phyloP scores from a whole-genome alignment of 2,113 vertebrate genomes.

The Cyrtonyx montezumae region DNA sequence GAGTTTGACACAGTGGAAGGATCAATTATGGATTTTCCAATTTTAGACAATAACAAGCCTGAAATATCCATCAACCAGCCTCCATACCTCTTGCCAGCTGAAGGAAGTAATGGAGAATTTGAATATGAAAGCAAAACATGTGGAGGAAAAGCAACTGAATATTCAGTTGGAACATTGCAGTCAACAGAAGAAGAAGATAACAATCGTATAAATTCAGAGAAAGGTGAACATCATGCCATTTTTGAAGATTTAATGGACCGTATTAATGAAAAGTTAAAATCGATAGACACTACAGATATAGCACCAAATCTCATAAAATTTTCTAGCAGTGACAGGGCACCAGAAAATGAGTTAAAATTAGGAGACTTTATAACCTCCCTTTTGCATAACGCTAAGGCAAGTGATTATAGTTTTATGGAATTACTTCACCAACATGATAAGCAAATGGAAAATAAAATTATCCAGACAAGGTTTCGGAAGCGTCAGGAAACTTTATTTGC shows the following conservation, averaged over 20 bases:
- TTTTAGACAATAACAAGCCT: slow-evolving; percentile 71
- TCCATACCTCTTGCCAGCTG: slow-evolving; percentile 84
- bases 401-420: slow-evolving; percentile 91
- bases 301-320: slow-evolving; percentile 75
- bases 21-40: slow-evolving; percentile 63
- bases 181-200: slow-evolving; percentile 35
- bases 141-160: slow-evolving; percentile 26
- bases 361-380: slow-evolving; percentile 92
- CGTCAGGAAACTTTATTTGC: slow-evolving; percentile 86
- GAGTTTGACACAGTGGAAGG: slow-evolving; percentile 77
- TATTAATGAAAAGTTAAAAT: slow-evolving; percentile 91
- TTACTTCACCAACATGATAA: slow-evolving; percentile 86
- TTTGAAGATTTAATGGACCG: slow-evolving; percentile 90
- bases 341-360: slow-evolving; percentile 82
- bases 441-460: slow-evolving; percentile 84
- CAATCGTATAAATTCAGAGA: slow-evolving; percentile 52
- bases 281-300: slow-evolving; percentile 85
- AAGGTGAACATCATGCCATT: slow-evolving; percentile 77
- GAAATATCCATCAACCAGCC: slow-evolving; percentile 79
- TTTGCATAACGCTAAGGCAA: slow-evolving; percentile 83
- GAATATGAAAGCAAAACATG: slow-evolving; percentile 49
- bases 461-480: slow-evolving; percentile 88
- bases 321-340: slow-evolving; percentile 74
- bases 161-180: slow-evolving; percentile 17
- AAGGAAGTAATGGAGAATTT: slow-evolving; percentile 59